Evolutionary conservation across 1,140 invertebrate species (phyloP), one percentile per base, ranked within the genome.

Genomic region (Ylistrum balloti): DNA sequence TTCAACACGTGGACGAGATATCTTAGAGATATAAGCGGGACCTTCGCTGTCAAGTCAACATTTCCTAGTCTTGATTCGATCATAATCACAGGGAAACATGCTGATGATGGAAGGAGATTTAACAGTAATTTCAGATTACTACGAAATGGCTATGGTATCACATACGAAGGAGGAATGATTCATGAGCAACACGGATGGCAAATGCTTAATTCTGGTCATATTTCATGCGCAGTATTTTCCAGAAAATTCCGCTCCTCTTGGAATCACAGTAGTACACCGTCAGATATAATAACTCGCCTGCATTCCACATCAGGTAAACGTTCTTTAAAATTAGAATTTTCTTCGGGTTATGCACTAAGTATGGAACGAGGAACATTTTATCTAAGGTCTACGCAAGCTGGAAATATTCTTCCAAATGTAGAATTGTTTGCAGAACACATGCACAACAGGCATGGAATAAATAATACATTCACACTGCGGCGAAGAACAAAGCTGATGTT

Each of bases 41-140:
- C 87, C 33, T 34, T 95, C 13, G 88, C 89, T 35, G 32, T 94
- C 15, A 93, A 92, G 45, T 92, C 93, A 41, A 89, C 93, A 85
- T 89, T 92, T 48, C 33, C 85, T 0, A n/a, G 87, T 17, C 41
- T 91, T 9, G 89, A 90, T 45, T 89, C 90, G 22, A 89, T 90
- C 7, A 87, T 89, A 10, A 3, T 94, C 0, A 89, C 35, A 20
- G 34, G 90, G 15, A 89, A 74, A 20, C 90, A 94, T 87, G 89
- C 48, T 33, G 56, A 90, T 33, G 86, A 90, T 34, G 88, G 89
- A 9, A 74, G 41, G n/a, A 90, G 91, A 85, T 92, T 91, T 88
- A 88, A 90, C 33, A 90, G 89, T 34, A n/a, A 86, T 33, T 10
- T 92, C 2, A 90, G 33, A 10, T 33, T 92, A 11, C 89, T 91